Base-by-base conservation (phyloP, 2,797 vertebrate genomes). In the Aplochiton taeniatus region DNA sequence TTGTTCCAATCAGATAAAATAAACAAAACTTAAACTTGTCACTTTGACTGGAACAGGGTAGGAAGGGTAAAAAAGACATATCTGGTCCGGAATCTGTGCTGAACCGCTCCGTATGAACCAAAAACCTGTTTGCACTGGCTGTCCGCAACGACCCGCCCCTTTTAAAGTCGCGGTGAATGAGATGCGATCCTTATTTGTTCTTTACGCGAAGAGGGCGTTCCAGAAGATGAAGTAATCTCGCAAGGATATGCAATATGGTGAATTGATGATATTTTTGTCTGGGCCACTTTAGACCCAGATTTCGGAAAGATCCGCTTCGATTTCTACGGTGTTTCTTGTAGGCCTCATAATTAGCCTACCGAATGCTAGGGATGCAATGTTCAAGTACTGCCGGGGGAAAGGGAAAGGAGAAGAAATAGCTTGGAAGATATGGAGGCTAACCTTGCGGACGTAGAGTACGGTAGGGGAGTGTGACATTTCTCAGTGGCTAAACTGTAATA, bases 111-210 rank as follows among this genome's bases (percentile, higher is more conserved):
- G n/a, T n/a, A n/a, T 18, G 18, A 51, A 49, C 11, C 48, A 46
- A 67, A 41, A 64, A 41, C 71, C 57, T 53, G 45, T 69, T 61
- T 45, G 41, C 58, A 65, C 53, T 69, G 72, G 72, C 41, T 64
- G 42, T 19, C 19, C 8, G 11, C 13, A 43, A 49, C 54, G 70
- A 50, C 19, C 60, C 60, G 67, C 63, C 70, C 57, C 55, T 62
- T 65, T 19, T 55, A 43, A 17, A 64, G 68, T 19, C 44, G 45
- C 62, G 43, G 48, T 70, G 65, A 77, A 64, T 55, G 76, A 83
- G 84, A 68, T 74, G 82, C 79, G 65, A 78, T 58, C 80, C 64
- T 78, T 68, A 70, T 78, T 83, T 79, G 85, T 80, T 80, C 54
- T 68, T 49, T 61, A 73, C 75, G 13, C 74, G 63, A 77, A 77